Conservation (phyloP, 2,888 invertebrate genomes). For the Machimus atricapillus region DNA sequence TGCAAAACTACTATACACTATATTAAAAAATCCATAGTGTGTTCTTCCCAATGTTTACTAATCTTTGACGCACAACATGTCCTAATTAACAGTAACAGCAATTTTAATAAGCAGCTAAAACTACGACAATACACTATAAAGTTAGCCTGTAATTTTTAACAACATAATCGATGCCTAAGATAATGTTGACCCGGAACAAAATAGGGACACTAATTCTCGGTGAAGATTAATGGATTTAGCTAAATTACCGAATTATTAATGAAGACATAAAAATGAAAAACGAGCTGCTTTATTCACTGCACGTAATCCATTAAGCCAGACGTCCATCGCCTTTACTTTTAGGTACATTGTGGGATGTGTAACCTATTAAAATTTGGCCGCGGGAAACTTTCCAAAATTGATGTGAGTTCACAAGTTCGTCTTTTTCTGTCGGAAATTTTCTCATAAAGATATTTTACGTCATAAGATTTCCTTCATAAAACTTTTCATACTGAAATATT, state of each 20-base stretch:
- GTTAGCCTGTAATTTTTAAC: neutral
- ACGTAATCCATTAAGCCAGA: neutral
- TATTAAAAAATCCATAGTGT: no score
- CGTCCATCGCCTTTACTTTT: neutral
- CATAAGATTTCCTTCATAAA: neutral
- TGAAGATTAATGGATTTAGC: neutral
- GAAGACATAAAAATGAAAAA: neutral
- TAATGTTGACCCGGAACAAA: neutral
- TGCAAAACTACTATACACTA: no score
- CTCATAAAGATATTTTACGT: neutral
- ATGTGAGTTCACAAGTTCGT: neutral
- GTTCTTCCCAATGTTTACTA: no score
- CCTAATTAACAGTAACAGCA: neutral
- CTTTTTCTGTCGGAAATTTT: neutral
- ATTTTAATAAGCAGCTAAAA: neutral
- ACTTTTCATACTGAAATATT: neutral
- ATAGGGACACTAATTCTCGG: neutral
- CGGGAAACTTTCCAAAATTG: neutral
- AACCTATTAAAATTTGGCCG: neutral
- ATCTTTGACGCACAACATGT: neutral
- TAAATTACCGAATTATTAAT: neutral
- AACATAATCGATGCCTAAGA: neutral
- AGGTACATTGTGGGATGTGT: neutral
- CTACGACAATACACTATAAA: neutral
- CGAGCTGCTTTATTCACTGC: neutral